Percentiles rank a stretch among this genome's conserved stretches.
phyloP scores from a whole-genome alignment of 2,888 invertebrate species.

The Nezara viridula region DNA sequence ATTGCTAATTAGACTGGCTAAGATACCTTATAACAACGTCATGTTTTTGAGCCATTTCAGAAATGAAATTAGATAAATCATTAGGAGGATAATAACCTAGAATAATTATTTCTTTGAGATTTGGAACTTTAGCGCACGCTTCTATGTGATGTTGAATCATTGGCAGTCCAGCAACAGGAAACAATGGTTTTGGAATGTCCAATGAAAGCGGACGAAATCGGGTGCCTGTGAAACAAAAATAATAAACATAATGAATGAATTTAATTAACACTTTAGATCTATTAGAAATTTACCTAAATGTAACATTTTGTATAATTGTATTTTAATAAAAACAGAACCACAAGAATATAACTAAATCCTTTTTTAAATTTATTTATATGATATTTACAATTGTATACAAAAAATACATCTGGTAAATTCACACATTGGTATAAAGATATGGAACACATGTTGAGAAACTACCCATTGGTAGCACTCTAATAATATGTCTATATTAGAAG shows the following conservation, averaged over 20 bases:
- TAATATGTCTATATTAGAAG: too few species aligned
- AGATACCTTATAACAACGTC: conserved; percentile 71
- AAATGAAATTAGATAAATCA: conserved; percentile 89
- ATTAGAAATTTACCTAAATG: too few species aligned
- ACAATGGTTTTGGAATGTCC: conserved; percentile 97
- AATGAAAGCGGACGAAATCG: conserved; percentile 96
- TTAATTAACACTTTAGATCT: not conserved
- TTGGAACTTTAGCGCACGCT: conserved; percentile 84
- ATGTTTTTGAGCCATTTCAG: conserved; percentile 87
- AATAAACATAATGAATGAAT: conserved; percentile 42
- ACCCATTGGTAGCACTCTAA: too few species aligned
- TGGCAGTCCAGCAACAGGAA: conserved; percentile 96
- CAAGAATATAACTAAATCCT: too few species aligned
- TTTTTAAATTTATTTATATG: too few species aligned
- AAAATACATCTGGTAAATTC: too few species aligned
- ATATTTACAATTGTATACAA: too few species aligned
- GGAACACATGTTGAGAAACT: too few species aligned
- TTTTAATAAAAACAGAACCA: too few species aligned
- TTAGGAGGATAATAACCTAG: conserved; percentile 92
- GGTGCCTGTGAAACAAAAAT: conserved; percentile 79
- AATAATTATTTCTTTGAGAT: conserved; percentile 90
- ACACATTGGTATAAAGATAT: too few species aligned
- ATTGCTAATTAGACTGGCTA: not conserved
- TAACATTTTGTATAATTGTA: too few species aligned
- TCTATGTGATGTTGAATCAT: conserved; percentile 98